Evolutionary conservation across 2,113 vertebrate genomes (phyloP).

Genomic region (Crotophaga sulcirostris): DNA sequence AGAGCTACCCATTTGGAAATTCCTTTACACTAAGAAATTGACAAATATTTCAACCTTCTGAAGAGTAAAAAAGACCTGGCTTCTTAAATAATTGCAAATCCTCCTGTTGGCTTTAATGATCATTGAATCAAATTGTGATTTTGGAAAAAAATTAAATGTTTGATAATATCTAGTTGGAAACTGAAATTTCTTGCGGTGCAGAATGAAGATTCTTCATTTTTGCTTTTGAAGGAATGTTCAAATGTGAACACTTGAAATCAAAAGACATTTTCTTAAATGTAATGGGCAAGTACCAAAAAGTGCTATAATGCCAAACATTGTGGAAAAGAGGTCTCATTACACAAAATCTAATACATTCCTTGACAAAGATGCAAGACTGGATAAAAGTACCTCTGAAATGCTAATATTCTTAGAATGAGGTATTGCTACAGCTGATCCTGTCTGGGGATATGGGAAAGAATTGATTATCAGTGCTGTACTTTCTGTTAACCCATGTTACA

Average conservation of each 20-base stretch:
- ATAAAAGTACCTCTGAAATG: background rate
- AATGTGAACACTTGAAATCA: background rate
- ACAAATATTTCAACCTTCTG: background rate
- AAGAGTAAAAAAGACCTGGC: background rate
- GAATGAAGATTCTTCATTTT: background rate
- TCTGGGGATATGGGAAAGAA: background rate
- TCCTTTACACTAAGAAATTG: background rate
- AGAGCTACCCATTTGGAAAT: background rate
- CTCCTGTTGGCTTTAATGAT: background rate
- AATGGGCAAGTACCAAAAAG: background rate
- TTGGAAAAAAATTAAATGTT: background rate
- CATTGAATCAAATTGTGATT: background rate
- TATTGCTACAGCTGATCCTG: background rate
- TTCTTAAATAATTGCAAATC: background rate
- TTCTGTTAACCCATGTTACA: background rate
- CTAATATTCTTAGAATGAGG: background rate
- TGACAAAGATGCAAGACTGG: background rate
- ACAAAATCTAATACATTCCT: background rate
- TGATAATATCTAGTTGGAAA: background rate
- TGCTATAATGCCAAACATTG: background rate
- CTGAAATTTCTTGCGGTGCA: background rate
- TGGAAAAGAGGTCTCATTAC: background rate
- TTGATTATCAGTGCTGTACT: background rate
- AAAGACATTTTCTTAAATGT: background rate
- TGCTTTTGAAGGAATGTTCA: background rate